A percentile compares a stretch with the other conserved stretches of the same genome.
These are phyloP conservation scores for Phylloscopus collybita DNA, from an alignment of 2,797 vertebrate genomes.

Conservation along the genomic window DNA sequence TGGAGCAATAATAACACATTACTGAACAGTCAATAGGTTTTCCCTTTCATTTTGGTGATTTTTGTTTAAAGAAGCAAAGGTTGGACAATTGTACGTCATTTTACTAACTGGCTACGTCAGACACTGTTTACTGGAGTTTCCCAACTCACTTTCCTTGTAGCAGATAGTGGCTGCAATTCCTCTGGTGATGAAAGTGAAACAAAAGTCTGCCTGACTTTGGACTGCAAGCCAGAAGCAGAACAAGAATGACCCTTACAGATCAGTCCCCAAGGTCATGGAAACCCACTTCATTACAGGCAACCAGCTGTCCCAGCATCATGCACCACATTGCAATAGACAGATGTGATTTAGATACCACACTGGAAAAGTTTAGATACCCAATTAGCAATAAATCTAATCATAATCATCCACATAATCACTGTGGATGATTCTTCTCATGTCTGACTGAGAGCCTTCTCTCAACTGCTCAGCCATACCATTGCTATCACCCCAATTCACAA, in stretches of 20 bases:
- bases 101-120: not conserved
- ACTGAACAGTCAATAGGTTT: not conserved
- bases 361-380: not conserved
- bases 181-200: not conserved
- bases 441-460: not conserved
- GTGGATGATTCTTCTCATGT: not conserved
- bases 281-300: not conserved
- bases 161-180: not conserved
- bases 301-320: not conserved
- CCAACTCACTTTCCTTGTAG: not conserved
- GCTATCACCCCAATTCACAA: not conserved
- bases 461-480: not conserved
- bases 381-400: not conserved
- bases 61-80: not conserved
- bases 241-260: not conserved
- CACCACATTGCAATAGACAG: not conserved
- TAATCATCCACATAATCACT: not conserved
- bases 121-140: not conserved
- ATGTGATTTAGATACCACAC: not conserved
- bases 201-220: not conserved
- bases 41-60: not conserved
- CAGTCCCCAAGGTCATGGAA: not conserved
- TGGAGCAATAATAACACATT: not conserved
- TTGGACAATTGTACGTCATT: not conserved
- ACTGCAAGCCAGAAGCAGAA: not conserved